Percentiles rank a stretch among this genome's conserved stretches.
Evolutionary conservation across 2,797 vertebrate genomes (phyloP).

Genomic region (Hylomyscus alleni): DNA sequence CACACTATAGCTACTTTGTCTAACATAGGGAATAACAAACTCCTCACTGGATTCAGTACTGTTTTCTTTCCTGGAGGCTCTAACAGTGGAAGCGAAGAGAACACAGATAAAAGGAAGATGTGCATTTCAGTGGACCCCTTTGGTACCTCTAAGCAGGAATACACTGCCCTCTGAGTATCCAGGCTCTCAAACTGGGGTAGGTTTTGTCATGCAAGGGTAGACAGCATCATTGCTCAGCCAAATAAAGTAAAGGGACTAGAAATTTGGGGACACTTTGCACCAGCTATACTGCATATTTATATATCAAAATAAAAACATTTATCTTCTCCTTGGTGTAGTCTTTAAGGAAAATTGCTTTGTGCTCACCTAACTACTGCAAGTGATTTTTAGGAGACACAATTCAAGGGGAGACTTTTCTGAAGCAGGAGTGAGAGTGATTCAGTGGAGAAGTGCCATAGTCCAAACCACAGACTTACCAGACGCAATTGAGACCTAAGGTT

Average conservation of each 20-base stretch:
- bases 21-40: neutral
- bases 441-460: neutral
- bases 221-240: no score
- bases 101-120: neutral
- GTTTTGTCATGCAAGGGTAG: neutral
- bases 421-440: neutral
- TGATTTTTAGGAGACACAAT: neutral
- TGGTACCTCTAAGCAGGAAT: neutral
- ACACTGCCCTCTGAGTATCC: no score
- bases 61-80: neutral
- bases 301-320: neutral
- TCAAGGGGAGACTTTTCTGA: neutral
- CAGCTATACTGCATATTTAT: neutral
- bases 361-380: neutral
- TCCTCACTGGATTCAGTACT: neutral
- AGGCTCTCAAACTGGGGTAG: neutral
- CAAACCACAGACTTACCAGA: neutral
- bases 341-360: neutral
- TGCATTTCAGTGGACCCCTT: neutral
- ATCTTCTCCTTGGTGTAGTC: neutral
- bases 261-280: neutral
- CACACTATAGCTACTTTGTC: neutral
- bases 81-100: fast-evolving
- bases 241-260: neutral
- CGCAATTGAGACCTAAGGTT: neutral